These are phyloP conservation scores for Rallus crepitans DNA, from an alignment of 2,797 vertebrate species.

Conservation along the genomic window DNA sequence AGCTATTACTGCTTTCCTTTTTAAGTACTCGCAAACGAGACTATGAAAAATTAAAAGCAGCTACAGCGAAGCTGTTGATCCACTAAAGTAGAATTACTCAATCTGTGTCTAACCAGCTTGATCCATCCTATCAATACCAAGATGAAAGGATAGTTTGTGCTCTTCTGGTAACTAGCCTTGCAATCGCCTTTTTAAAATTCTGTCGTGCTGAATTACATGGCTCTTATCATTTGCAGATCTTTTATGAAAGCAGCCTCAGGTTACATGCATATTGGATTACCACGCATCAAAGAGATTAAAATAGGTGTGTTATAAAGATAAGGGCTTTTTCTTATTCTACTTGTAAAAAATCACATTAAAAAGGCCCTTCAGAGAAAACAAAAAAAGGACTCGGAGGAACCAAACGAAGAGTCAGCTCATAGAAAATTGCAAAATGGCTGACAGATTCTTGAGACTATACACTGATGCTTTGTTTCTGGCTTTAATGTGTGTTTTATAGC, in stretches of 20 bases:
- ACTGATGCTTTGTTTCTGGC: background rate
- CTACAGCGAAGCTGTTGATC: constrained; percentile 11
- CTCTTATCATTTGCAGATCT: constrained; percentile 78
- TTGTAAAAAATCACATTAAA: constrained; percentile 50
- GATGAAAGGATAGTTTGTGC: constrained; percentile 74
- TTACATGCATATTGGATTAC: constrained; percentile 80
- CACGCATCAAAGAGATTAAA: constrained; percentile 79
- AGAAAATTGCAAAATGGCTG: constrained; percentile 31
- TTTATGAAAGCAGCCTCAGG: constrained; percentile 74
- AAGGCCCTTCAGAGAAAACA: constrained; percentile 50
- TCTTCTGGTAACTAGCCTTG: constrained; percentile 45
- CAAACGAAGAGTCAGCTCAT: background rate
- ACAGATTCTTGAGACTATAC: background rate
- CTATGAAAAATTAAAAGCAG: constrained; percentile 26
- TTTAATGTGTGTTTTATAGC: constrained; percentile 43
- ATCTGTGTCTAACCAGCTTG: constrained; percentile 22
- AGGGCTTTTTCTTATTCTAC: constrained; percentile 70
- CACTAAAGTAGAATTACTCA: constrained; percentile 24
- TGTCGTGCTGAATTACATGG: constrained; percentile 68
- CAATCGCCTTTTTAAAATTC: constrained; percentile 29
- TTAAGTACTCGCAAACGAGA: background rate
- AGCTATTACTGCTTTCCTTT: background rate
- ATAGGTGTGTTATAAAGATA: constrained; percentile 76
- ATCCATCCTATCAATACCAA: constrained; percentile 60
- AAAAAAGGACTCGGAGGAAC: background rate